phyloP scores from a whole-genome alignment of 1,140 invertebrate species.

The Drosophila arawakana region DNA sequence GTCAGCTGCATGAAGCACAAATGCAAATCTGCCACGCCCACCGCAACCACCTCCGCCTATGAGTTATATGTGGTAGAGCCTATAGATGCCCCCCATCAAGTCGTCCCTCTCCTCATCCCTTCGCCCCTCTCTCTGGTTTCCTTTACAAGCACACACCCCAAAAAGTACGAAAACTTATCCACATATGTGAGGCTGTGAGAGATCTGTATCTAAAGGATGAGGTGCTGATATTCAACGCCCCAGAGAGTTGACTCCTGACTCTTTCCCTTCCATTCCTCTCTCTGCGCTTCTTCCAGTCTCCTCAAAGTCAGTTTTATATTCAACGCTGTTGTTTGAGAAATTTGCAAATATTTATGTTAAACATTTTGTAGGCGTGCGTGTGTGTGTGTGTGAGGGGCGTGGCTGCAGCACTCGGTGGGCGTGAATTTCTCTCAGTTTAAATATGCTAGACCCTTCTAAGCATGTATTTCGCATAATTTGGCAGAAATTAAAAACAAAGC shows the following conservation, averaged over 20 bases:
- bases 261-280: neutral
- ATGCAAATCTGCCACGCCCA: constrained; percentile 66
- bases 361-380: constrained; percentile 54
- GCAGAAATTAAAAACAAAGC: constrained; percentile 80
- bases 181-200: constrained; percentile 32
- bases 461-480: constrained; percentile 71
- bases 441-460: constrained; percentile 44
- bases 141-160: constrained; percentile 62
- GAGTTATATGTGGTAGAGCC: neutral
- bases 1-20: constrained; percentile 70
- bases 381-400: constrained; percentile 32
- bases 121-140: neutral
- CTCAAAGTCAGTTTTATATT: constrained; percentile 55
- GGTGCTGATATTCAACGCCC: constrained; percentile 75
- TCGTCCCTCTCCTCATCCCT: no score
- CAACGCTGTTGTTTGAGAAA: constrained; percentile 49
- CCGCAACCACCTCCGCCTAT: constrained; percentile 34
- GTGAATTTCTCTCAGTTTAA: constrained; percentile 49
- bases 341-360: constrained; percentile 69
- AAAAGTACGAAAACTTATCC: constrained; percentile 36
- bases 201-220: constrained; percentile 53
- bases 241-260: constrained; percentile 28
- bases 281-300: neutral
- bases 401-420: constrained; percentile 22
- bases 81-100: neutral